Base-by-base conservation (phyloP, 1,140 invertebrate species). In the Achatina immaculata region DNA sequence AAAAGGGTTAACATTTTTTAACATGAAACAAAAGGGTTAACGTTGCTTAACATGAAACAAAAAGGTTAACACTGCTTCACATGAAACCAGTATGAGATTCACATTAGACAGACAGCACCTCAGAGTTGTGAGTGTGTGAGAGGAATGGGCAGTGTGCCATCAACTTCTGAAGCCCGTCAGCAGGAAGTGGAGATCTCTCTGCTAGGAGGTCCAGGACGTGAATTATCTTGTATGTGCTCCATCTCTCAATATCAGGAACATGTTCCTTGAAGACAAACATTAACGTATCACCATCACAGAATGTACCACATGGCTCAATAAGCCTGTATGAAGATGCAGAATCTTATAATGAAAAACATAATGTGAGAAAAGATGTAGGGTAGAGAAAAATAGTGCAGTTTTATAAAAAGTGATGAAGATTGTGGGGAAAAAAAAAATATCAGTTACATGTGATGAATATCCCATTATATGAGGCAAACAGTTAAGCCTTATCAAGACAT, bases 121-220 rank as follows among this genome's bases (percentile, higher is more conserved):
- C 86, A 34, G 85, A 58, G 82, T 87, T 87, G 24, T 85, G 81
- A 51, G 83, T 80, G n/a, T 73, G 36, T 14, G 83, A 76, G 38
- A 87, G 82, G 19, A 42, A 34, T 0, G 85, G 83, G 62, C 84
- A 86, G 2, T 72, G 69, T 38, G 48, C 16, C 0, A 71, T 72
- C 34, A 87, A 62, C 43, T 65, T 42, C 11, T 65, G 34, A 1
- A 86, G 24, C 4, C 51, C n/a, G 19, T 51, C 68, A 0, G 81
- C 42, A 28, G 82, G 45, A 66, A 87, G 73, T 4, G 68, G 36
- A 16, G 66, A 28, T 31, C 76, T 76, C 28, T 84, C 83, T 31
- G 84, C 21, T 36, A 87, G 68, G 19, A 78, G 76, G 69, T 87
- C 85, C n/a, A 87, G 65, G 58, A 87, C 83, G 65, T 87, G 81